phyloP scores from a whole-genome alignment of 2,797 vertebrate genomes.

The Apodemus agrarius region DNA sequence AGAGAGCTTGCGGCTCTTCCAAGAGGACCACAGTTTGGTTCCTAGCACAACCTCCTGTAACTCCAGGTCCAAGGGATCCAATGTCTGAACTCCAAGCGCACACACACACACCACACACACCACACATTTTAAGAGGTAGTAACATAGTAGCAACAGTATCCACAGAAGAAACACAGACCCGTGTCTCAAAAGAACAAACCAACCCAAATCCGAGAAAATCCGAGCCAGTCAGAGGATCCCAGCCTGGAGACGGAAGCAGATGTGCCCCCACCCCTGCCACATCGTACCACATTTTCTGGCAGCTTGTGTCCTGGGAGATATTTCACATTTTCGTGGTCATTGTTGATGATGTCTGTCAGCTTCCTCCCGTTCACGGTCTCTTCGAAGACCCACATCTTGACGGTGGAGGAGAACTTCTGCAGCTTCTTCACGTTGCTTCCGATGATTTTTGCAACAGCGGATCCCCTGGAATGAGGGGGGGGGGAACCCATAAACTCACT shows the following conservation, averaged over 20 bases:
- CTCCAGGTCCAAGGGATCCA: neutral
- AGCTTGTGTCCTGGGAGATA: slow-evolving; percentile 96
- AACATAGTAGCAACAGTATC: neutral
- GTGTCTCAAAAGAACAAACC: neutral
- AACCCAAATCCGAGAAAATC: neutral
- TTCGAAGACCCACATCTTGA: slow-evolving; percentile 97
- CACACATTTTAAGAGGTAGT: neutral
- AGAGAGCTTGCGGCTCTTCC: neutral
- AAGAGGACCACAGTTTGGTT: neutral
- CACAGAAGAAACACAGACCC: neutral
- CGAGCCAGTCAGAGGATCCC: neutral
- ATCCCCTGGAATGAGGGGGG: slow-evolving; percentile 89
- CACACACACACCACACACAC: neutral
- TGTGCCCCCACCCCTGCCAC: neutral
- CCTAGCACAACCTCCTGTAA: neutral
- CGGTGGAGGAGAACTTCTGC: slow-evolving; percentile 91
- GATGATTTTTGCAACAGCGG: slow-evolving; percentile 94
- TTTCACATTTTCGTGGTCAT: slow-evolving; percentile 95
- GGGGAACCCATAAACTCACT: neutral
- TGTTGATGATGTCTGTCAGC: slow-evolving; percentile 95
- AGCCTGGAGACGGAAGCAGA: slow-evolving; percentile 5
- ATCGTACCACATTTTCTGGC: slow-evolving; percentile 95
- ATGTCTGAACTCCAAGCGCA: neutral
- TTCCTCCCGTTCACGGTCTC: slow-evolving; percentile 93
- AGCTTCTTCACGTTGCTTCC: slow-evolving; percentile 91